These are phyloP conservation scores for Hecatera dysodea DNA, from an alignment of 2,888 invertebrate genomes.

Conservation along the genomic window DNA sequence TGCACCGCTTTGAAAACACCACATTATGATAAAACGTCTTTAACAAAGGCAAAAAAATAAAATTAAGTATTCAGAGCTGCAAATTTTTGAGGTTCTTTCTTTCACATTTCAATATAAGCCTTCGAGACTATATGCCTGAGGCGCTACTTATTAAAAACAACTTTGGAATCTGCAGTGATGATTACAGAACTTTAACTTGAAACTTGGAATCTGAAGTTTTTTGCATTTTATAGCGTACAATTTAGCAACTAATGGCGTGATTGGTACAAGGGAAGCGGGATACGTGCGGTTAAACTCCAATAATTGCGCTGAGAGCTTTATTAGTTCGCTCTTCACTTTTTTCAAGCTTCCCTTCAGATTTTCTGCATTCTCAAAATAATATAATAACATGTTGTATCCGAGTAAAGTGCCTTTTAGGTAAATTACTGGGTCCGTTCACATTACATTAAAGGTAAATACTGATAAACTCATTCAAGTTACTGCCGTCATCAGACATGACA, in stretches of 20 bases:
- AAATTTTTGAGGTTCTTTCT: slow-evolving; percentile 46
- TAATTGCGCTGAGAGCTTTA: slow-evolving; percentile 73
- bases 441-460: slow-evolving; percentile 40
- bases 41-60: slow-evolving; percentile 48
- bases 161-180: slow-evolving; percentile 62
- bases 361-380: slow-evolving; percentile 58
- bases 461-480: slow-evolving; percentile 21
- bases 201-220: slow-evolving; percentile 75
- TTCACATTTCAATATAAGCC: slow-evolving; percentile 55
- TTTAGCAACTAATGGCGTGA: slow-evolving; percentile 81
- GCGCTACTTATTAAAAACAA: slow-evolving; percentile 66
- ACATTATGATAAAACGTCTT: slow-evolving; percentile 58
- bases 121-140: slow-evolving; percentile 61
- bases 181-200: slow-evolving; percentile 68
- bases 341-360: slow-evolving; percentile 55
- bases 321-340: slow-evolving; percentile 68
- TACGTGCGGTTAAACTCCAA: slow-evolving; percentile 73
- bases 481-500: slow-evolving; percentile 9
- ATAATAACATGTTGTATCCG: slow-evolving; percentile 44
- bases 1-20: slow-evolving; percentile 53
- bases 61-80: slow-evolving; percentile 54
- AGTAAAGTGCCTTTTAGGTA: slow-evolving; percentile 45
- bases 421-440: slow-evolving; percentile 38
- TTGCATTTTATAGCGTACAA: slow-evolving; percentile 84
- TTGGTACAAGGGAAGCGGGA: slow-evolving; percentile 75